Conservation (phyloP, 2,797 vertebrate genomes). For the Paedocypris micromegethes region DNA sequence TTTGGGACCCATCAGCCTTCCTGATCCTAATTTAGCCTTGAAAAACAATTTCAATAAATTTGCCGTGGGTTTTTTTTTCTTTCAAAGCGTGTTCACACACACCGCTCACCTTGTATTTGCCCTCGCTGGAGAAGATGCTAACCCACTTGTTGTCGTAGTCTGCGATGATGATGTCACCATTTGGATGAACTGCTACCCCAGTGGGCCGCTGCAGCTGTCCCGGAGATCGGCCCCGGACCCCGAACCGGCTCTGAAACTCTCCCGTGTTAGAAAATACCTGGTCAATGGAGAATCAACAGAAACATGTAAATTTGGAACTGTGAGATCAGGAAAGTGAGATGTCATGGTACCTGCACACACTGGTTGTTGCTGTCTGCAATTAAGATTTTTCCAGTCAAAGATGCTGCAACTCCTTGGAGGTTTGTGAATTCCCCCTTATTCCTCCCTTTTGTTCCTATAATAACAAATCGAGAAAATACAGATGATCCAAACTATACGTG, state of each 20-base stretch:
- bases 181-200: conserved; percentile 92
- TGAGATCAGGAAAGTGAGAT: not conserved
- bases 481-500: too few species aligned
- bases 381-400: conserved; percentile 81
- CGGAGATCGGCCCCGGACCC: conserved; percentile 87
- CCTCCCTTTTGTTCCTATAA: conserved; percentile 90
- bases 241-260: conserved; percentile 93
- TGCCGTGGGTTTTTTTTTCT: too few species aligned
- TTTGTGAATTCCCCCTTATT: conserved; percentile 99
- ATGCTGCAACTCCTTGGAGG: conserved; percentile 93
- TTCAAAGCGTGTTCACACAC: not conserved
- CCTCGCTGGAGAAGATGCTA: conserved; percentile 95
- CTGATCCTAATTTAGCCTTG: conserved; percentile 93
- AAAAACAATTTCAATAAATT: too few species aligned
- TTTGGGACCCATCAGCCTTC: conserved; percentile 96
- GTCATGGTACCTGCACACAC: conserved; percentile 84
- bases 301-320: too few species aligned
- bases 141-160: conserved; percentile 99
- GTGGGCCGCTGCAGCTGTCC: conserved; percentile 94
- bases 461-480: not conserved
- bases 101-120: conserved; percentile 88
- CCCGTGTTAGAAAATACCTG: conserved; percentile 95
- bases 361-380: conserved; percentile 99
- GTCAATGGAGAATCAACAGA: conserved; percentile 1
- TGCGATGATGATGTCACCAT: conserved; percentile 94